Conservation (phyloP, 2,113 vertebrate genomes). For the Muntiacus muntjak region DNA sequence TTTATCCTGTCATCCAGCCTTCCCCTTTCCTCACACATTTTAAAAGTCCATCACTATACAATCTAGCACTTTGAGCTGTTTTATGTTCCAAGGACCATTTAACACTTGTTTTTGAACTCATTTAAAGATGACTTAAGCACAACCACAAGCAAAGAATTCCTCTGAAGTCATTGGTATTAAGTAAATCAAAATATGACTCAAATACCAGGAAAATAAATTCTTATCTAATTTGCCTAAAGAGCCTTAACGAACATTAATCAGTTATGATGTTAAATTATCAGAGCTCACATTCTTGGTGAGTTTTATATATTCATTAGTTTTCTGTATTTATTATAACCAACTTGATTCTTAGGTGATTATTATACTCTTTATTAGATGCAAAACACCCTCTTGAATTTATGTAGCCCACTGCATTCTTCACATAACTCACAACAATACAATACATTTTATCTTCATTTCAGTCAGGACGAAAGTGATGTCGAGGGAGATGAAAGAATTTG, state of each 20-base stretch:
- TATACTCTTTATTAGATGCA: neutral
- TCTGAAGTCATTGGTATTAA: constrained; percentile 28
- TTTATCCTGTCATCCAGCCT: neutral
- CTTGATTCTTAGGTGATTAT: constrained; percentile 16
- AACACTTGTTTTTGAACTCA: neutral
- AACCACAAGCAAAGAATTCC: neutral
- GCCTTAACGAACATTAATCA: constrained; percentile 39
- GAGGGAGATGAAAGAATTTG: neutral
- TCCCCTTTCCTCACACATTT: neutral
- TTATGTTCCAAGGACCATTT: constrained; percentile 23
- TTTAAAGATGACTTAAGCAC: neutral
- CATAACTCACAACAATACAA: neutral
- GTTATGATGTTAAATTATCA: constrained; percentile 36
- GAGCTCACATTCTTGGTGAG: constrained; percentile 14
- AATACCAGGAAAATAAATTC: constrained; percentile 48
- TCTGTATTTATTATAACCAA: neutral
- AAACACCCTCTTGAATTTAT: neutral
- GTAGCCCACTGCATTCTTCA: neutral
- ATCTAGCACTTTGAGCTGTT: neutral
- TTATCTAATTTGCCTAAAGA: constrained; percentile 24
- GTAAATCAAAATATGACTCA: constrained; percentile 34
- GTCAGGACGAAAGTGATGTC: neutral
- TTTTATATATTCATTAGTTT: constrained; percentile 25
- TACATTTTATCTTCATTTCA: neutral
- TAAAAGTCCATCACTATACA: neutral